Evolutionary conservation across 2,797 vertebrate species (phyloP).

Genomic region (Sus cebifrons): DNA sequence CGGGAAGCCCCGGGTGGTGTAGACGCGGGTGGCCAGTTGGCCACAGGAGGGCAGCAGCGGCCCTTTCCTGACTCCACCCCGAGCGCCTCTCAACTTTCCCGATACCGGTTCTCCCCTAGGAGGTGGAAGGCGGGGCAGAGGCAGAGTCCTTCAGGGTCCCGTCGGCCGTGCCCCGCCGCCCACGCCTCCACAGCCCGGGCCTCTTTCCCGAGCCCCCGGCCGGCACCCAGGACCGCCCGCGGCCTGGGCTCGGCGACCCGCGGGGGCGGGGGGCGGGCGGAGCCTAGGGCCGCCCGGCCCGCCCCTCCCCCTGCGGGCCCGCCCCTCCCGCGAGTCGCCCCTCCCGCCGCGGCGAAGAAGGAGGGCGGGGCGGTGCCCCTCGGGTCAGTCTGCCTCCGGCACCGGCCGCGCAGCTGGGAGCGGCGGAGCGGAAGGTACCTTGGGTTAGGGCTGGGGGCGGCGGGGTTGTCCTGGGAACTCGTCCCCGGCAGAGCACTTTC

Average conservation of each 20-base stretch:
- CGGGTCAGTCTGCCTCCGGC: slow-evolving; percentile 82
- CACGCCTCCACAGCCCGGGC: fast-evolving
- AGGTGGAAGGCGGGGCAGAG: neutral
- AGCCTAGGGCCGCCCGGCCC: neutral
- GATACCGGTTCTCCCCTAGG: neutral
- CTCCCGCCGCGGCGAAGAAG: slow-evolving; percentile 26
- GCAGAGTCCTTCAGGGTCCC: neutral
- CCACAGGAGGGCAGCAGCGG: slow-evolving; percentile 82
- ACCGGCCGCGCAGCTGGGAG: slow-evolving; percentile 77
- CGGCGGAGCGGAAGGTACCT: slow-evolving; percentile 78
- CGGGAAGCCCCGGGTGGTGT: neutral
- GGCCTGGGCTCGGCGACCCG: fast-evolving
- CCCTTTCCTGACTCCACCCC: slow-evolving; percentile 59
- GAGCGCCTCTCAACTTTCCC: slow-evolving; percentile 76
- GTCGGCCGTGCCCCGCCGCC: neutral
- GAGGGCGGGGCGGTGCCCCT: slow-evolving; percentile 70
- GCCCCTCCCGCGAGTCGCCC: slow-evolving; percentile 37
- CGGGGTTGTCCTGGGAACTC: neutral
- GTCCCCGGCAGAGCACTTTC: neutral
- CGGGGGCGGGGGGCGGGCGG: neutral
- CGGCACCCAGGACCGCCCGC: fast-evolving
- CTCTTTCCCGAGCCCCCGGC: neutral
- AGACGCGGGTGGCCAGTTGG: neutral
- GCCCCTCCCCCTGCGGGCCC: slow-evolving; percentile 3
- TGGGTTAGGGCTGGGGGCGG: neutral